phyloP scores from a whole-genome alignment of 2,797 vertebrate species.

The Poeciliopsis paucimaculata region DNA sequence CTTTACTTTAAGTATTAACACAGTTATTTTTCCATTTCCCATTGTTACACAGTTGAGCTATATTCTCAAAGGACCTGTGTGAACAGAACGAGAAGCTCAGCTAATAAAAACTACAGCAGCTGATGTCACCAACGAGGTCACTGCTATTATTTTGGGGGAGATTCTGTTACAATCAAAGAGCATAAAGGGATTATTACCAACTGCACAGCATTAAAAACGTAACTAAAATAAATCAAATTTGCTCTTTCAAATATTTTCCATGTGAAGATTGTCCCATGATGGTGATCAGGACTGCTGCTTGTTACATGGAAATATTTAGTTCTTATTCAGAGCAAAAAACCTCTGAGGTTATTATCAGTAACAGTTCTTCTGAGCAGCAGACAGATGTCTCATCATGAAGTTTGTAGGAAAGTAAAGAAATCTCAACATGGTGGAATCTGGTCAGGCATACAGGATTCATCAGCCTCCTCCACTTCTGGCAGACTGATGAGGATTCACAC shows the following conservation, averaged over 20 bases:
- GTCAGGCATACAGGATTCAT: neutral
- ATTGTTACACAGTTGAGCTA: neutral
- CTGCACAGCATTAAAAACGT: neutral
- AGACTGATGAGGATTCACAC: neutral
- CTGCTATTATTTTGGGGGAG: neutral
- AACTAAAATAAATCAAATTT: neutral
- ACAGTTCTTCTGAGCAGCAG: neutral
- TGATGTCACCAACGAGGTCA: neutral
- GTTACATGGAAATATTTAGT: neutral
- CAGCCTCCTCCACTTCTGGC: neutral
- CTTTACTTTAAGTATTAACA: neutral
- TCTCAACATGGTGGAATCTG: neutral
- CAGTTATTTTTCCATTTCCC: neutral
- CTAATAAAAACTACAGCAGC: neutral
- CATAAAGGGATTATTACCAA: neutral
- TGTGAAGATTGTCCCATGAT: neutral
- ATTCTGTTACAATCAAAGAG: neutral
- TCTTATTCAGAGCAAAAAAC: neutral
- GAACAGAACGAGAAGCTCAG: neutral
- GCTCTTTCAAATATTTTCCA: neutral
- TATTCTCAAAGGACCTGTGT: neutral
- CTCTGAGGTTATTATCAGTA: neutral
- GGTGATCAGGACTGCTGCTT: neutral
- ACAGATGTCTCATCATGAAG: neutral
- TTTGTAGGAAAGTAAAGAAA: neutral